Percentiles rank a stretch among this genome's conserved stretches.
phyloP scores from a whole-genome alignment of 2,888 invertebrate genomes.

The Dysmachus trigonus region DNA sequence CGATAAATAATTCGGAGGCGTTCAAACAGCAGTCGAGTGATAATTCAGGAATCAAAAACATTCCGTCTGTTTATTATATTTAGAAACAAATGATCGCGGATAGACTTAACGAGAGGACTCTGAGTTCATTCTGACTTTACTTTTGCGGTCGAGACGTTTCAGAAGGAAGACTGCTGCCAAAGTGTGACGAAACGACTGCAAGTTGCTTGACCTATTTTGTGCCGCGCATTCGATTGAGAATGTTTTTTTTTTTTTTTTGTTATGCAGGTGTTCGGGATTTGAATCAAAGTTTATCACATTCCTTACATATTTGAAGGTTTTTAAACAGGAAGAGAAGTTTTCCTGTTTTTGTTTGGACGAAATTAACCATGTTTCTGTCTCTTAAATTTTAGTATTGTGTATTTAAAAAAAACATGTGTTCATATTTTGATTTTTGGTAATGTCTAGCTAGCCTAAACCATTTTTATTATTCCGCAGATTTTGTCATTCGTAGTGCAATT shows the following conservation, averaged over 20 bases:
- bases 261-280: conserved; percentile 15
- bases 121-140: conserved; percentile 7
- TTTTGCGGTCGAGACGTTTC: neutral
- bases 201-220: conserved; percentile 29
- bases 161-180: neutral
- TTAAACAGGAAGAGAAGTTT: neutral
- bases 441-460: too few relatives aligned
- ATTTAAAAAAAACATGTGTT: too few relatives aligned
- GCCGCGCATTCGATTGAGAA: neutral
- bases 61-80: conserved; percentile 30
- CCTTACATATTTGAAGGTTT: neutral
- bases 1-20: neutral
- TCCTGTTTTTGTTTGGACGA: neutral
- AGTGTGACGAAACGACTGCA: conserved; percentile 9
- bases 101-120: neutral
- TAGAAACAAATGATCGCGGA: neutral
- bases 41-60: conserved; percentile 21
- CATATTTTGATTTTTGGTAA: too few relatives aligned
- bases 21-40: neutral
- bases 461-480: too few relatives aligned
- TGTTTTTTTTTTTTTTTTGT: too few relatives aligned
- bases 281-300: neutral
- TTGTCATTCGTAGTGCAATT: too few relatives aligned
- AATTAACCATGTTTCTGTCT: too few relatives aligned
- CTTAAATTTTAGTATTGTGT: too few relatives aligned